A percentile compares a stretch with the other conserved stretches of the same genome.
phyloP scores from a whole-genome alignment of 2,113 vertebrate genomes.

The Zosterops hypoxanthus region DNA sequence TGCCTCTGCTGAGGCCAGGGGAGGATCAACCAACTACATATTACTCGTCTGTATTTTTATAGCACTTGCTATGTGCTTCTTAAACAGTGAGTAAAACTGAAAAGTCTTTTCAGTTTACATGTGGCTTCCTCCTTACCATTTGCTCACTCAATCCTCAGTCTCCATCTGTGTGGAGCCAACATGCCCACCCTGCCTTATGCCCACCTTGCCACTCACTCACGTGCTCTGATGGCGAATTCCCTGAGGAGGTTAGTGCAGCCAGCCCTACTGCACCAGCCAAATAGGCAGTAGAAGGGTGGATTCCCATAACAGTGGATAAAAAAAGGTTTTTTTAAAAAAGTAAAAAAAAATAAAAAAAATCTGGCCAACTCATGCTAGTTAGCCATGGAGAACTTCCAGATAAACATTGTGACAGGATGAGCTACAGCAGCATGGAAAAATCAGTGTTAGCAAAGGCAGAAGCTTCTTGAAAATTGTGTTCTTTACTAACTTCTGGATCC shows the following conservation, averaged over 20 bases:
- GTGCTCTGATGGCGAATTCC: background rate
- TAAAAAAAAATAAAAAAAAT: too few species aligned
- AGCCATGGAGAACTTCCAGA: background rate
- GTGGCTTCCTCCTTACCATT: conserved; percentile 46
- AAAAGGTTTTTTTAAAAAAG: background rate
- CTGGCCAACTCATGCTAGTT: background rate
- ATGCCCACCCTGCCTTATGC: conserved; percentile 46
- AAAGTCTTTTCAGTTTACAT: background rate
- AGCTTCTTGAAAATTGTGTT: background rate
- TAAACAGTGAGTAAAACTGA: conserved; percentile 27
- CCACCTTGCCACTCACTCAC: background rate
- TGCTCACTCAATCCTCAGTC: conserved; percentile 51
- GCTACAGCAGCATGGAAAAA: background rate
- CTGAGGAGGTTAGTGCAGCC: background rate
- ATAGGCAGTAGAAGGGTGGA: background rate
- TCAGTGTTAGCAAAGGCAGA: background rate
- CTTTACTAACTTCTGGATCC: background rate
- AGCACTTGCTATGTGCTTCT: conserved; percentile 1
- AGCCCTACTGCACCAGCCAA: background rate
- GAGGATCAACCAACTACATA: background rate
- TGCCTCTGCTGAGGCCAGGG: background rate
- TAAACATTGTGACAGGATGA: background rate
- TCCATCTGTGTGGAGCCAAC: conserved; percentile 57
- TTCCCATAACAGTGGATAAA: background rate
- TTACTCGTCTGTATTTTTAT: conserved; percentile 14